Evolutionary conservation across 30 jellyfish, hydroid and myxozoan genomes (phyloP), one percentile per base, ranked within the genome.

Genomic region (Morbakka virulenta): DNA sequence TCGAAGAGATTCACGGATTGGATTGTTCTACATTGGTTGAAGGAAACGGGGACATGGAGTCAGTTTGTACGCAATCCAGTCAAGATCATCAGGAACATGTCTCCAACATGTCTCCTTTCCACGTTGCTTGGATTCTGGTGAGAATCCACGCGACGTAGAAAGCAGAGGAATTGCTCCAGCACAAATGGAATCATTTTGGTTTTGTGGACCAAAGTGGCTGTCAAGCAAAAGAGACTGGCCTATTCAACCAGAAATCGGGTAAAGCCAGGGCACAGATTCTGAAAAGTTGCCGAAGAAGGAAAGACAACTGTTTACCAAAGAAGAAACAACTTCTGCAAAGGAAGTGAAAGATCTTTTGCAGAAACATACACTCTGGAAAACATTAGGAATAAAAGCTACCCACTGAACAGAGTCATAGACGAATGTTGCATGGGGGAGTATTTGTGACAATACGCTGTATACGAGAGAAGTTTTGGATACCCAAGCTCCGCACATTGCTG

Each of bases 371-470:
- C n/a, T n/a, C n/a, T n/a, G n/a, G n/a, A n/a, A n/a, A n/a, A n/a
- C n/a, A n/a, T n/a, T n/a, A n/a, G n/a, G n/a, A n/a, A n/a, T n/a
- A n/a, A n/a, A n/a, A n/a, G n/a, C 80, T 28, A 21, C 79, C 69
- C 1, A 68, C 41, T 66, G 79, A 80, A 34, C 85, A 49, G 13
- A 33, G 52, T 68, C 91, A 80, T 31, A 65, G 50, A 27, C 22
- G 64, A 52, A 62, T 28, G 29, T 3, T 62, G 47, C 87, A 76
- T 65, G 86, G 87, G 80, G 80, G 87, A 62, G 87, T 76, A 1
- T 50, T 69, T 4, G 69, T 34, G 25, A 74, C 85, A 47, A 74
- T 74, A 62, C 17, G 85, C 14, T n/a, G 49, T 1, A 23, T 74
- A 23, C 21, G 85, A 74, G 85, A 74, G 31, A 70, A 36, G 48